A percentile compares a stretch with the other conserved stretches of the same genome.
phyloP scores from a whole-genome alignment of 2,888 invertebrate genomes.

The Limenitis camilla region DNA sequence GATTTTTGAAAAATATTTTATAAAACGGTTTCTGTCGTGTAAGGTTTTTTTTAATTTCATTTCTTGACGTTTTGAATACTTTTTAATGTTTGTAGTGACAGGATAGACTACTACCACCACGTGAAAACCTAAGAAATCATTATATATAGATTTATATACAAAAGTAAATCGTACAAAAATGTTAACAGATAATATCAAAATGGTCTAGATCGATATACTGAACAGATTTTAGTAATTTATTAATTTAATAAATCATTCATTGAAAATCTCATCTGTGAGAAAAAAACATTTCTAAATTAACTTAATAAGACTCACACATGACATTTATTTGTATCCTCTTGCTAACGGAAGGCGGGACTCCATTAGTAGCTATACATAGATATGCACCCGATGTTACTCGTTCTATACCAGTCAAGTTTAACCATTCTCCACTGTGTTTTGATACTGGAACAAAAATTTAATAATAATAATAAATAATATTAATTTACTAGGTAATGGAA shows the following conservation, averaged over 20 bases:
- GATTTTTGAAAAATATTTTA: too few species aligned
- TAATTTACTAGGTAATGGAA: background rate
- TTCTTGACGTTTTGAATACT: too few species aligned
- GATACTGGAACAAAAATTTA: slow-evolving; percentile 52
- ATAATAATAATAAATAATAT: background rate
- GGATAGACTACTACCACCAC: too few species aligned
- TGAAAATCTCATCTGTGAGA: background rate
- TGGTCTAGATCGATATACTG: too few species aligned
- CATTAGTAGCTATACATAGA: slow-evolving; percentile 79
- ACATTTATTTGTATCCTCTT: slow-evolving; percentile 67
- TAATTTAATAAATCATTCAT: background rate
- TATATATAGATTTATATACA: too few species aligned
- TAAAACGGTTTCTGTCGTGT: too few species aligned
- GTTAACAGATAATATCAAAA: too few species aligned
- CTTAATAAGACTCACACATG: slow-evolving; percentile 69
- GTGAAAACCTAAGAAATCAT: too few species aligned
- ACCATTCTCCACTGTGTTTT: slow-evolving; percentile 70
- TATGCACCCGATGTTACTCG: slow-evolving; percentile 78
- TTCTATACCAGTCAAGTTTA: slow-evolving; percentile 73
- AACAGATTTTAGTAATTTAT: too few species aligned
- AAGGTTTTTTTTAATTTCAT: too few species aligned
- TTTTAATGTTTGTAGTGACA: too few species aligned
- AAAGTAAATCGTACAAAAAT: too few species aligned
- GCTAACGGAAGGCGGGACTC: slow-evolving; percentile 72
- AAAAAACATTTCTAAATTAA: background rate